Evolutionary conservation across 2,113 vertebrate genomes (phyloP).

Genomic region (Alligator sinensis): DNA sequence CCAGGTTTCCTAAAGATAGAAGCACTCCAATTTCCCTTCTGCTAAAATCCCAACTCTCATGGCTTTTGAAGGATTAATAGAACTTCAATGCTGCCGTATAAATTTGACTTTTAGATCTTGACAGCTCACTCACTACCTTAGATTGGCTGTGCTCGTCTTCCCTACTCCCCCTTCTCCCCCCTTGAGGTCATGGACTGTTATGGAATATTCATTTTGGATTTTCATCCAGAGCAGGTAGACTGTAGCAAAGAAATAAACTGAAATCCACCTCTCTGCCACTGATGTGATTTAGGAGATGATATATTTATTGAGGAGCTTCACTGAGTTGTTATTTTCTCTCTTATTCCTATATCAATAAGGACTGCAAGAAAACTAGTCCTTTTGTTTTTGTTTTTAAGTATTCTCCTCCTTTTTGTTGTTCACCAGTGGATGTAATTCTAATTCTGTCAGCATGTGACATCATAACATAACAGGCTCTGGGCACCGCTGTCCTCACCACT

Average conservation of each 20-base stretch:
- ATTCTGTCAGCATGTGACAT: no score
- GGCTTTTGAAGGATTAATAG: slow-evolving; percentile 62
- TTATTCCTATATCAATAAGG: fast-evolving
- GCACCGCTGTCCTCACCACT: no score
- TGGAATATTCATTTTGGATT: slow-evolving; percentile 33
- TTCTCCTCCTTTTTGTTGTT: no score
- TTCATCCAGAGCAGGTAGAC: slow-evolving; percentile 21
- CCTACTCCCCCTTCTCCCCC: not conserved
- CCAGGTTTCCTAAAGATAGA: slow-evolving; percentile 43
- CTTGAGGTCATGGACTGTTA: not conserved
- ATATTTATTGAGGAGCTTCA: not conserved
- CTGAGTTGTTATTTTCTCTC: not conserved
- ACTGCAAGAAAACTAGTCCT: no score
- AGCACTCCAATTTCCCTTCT: slow-evolving; percentile 24
- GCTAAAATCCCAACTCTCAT: slow-evolving; percentile 46
- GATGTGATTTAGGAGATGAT: not conserved
- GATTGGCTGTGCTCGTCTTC: slow-evolving; percentile 25
- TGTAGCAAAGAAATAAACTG: slow-evolving; percentile 27
- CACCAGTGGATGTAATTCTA: no score
- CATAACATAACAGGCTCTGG: no score
- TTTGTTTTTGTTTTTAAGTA: not conserved
- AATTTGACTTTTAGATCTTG: slow-evolving; percentile 63
- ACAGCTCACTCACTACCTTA: slow-evolving; percentile 1
- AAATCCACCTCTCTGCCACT: not conserved
- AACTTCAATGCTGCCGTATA: slow-evolving; percentile 44